Evolutionary conservation across 2,888 invertebrate genomes (phyloP), one percentile per base, ranked within the genome.

Genomic region (Tenthredo amoena): DNA sequence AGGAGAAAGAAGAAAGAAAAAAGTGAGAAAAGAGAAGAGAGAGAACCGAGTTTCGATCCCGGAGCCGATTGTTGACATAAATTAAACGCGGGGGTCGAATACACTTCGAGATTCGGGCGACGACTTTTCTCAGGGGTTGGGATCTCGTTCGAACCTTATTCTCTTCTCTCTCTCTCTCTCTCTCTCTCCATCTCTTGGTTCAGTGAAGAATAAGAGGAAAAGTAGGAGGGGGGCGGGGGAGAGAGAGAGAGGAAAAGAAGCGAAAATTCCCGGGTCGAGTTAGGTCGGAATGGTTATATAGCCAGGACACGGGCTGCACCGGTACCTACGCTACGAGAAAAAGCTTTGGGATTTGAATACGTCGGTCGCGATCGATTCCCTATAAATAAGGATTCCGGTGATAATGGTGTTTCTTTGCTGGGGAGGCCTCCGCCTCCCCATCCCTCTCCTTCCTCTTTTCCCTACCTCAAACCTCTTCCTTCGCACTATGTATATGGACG

Each of bases 321-420:
- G 34, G 77, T 74, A 74, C 12, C 71, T 71, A 43, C 21, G 40
- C 62, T 71, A 40, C 68, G 68, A 85, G 84, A 86, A 86, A 87
- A 85, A 87, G 89, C 85, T 85, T 85, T 68, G 85, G 87, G 88
- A 91, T 91, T 91, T 91, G 91, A 91, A 91, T 91, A 90, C 90
- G 83, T 83, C 83, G 83, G 43, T 83, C 65, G 68, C 83, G 90
- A 91, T 91, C 91, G 91, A 91, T 91, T 91, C 89, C 87, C 91
- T 90, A 91, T 91, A 91, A 91, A 91, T 91, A 91, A 91, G 91
- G 91, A 91, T 91, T 91, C 89, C 88, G 90, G 90, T 89, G 91
- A 90, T 91, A 91, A 91, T 91, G 90, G 90, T 87, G 88, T 83
- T 83, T 83, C 83, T 83, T 83, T 65, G 83, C 65, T 47, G 68